A percentile compares a stretch with the other conserved stretches of the same genome.
Conservation (phyloP, 2,113 vertebrate genomes). For the Pterophyllum scalare region DNA sequence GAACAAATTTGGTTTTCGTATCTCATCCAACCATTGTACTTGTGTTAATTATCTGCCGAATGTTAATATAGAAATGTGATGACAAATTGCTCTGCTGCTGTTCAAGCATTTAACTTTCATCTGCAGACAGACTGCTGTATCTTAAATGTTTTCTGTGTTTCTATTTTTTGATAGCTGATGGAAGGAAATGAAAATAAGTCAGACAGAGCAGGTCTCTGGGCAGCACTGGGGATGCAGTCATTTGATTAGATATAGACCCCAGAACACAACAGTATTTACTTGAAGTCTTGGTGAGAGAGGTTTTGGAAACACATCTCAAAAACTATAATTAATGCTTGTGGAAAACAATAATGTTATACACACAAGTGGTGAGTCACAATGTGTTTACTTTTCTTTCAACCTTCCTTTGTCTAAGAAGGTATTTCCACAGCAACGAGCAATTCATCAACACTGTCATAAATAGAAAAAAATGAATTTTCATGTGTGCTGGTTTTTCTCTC, state of each 20-base stretch:
- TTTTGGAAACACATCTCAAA: background rate
- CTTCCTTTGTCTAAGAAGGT: background rate
- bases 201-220: background rate
- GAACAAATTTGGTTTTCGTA: background rate
- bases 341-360: background rate
- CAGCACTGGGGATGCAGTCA: background rate
- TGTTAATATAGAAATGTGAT: background rate
- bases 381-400: background rate
- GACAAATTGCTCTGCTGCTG: background rate
- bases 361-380: background rate
- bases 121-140: background rate
- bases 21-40: background rate
- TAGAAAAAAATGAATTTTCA: background rate
- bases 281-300: background rate
- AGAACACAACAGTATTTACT: background rate
- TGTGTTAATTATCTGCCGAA: background rate
- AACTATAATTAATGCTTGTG: background rate
- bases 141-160: background rate
- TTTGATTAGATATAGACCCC: background rate
- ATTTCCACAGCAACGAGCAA: background rate
- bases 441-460: constrained; percentile 1
- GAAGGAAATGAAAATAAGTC: background rate
- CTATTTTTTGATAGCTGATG: background rate
- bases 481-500: background rate
- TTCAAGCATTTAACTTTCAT: background rate